Evolutionary conservation across 2,113 vertebrate species (phyloP).

Genomic region (Aptenodytes patagonicus): DNA sequence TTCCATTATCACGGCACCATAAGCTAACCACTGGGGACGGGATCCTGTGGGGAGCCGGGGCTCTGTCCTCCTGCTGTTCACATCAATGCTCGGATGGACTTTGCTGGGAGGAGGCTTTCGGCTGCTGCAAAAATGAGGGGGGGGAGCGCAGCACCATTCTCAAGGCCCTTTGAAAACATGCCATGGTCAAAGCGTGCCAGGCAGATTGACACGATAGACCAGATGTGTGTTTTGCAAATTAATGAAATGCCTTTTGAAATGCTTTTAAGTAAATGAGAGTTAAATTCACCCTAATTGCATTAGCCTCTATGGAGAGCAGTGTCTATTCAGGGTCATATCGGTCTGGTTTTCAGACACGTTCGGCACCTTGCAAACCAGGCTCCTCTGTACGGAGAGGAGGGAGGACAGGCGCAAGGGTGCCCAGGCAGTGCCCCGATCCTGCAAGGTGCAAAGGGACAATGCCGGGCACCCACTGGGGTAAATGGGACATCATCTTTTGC

Average conservation of each 20-base stretch:
- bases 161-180: neutral
- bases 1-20: neutral
- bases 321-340: neutral
- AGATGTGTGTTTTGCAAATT: slow-evolving; percentile 59
- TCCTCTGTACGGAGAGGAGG: neutral
- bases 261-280: slow-evolving; percentile 68
- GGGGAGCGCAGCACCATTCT: neutral
- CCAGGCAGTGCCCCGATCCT: rapidly evolving
- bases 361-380: neutral
- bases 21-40: neutral
- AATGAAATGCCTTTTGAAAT: slow-evolving; percentile 61
- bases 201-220: neutral
- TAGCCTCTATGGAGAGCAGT: neutral
- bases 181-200: neutral
- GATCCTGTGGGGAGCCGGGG: neutral
- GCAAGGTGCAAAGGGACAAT: neutral
- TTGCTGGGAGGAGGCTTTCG: neutral
- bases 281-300: slow-evolving; percentile 61
- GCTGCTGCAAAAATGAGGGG: neutral
- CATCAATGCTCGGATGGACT: neutral
- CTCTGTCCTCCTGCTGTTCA: neutral
- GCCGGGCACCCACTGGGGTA: neutral
- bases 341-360: rapidly evolving
- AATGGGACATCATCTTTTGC: neutral
- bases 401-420: neutral